Evolutionary conservation across 2,797 vertebrate species (phyloP).

Genomic region (Selene dorsalis): DNA sequence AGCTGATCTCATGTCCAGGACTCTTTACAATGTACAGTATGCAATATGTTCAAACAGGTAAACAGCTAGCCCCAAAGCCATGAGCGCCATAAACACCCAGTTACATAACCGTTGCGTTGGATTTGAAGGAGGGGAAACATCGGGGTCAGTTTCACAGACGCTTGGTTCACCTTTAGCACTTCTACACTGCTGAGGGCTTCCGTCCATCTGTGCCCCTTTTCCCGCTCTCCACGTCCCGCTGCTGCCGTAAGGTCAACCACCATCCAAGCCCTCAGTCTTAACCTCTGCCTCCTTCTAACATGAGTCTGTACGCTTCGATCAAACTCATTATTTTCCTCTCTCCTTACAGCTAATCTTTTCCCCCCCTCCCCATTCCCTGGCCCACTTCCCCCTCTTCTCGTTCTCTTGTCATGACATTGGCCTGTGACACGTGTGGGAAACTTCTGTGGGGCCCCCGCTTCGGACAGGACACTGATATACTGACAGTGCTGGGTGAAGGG

Average conservation of each 20-base stretch:
- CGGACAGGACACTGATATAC: conserved; percentile 82
- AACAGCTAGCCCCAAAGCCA: conserved; percentile 51
- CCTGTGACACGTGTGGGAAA: conserved; percentile 82
- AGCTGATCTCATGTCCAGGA: conserved; percentile 58
- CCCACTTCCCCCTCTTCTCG: conserved; percentile 44
- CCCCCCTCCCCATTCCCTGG: conserved; percentile 45
- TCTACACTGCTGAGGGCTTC: conserved; percentile 69
- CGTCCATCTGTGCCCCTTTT: conserved; percentile 78
- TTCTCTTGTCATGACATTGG: conserved; percentile 75
- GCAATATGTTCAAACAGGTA: conserved; percentile 56
- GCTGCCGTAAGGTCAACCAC: conserved; percentile 27
- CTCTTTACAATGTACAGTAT: conserved; percentile 65
- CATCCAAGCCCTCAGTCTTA: conserved; percentile 22
- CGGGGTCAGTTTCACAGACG: conserved; percentile 69
- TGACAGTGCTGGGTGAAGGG: conserved; percentile 79
- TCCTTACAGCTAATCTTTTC: conserved; percentile 55
- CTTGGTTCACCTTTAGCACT: conserved; percentile 67
- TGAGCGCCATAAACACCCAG: conserved; percentile 26
- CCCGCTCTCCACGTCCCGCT: conserved; percentile 48
- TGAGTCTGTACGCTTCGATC: conserved; percentile 31
- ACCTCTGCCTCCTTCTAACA: conserved; percentile 3
- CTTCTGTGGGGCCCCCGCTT: conserved; percentile 75
- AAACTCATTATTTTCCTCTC: conserved; percentile 49
- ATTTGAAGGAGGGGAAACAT: conserved; percentile 37
- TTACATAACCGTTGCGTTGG: conserved; percentile 52